Evolutionary conservation across 2,797 vertebrate species (phyloP).

Genomic region (Champsocephalus esox): DNA sequence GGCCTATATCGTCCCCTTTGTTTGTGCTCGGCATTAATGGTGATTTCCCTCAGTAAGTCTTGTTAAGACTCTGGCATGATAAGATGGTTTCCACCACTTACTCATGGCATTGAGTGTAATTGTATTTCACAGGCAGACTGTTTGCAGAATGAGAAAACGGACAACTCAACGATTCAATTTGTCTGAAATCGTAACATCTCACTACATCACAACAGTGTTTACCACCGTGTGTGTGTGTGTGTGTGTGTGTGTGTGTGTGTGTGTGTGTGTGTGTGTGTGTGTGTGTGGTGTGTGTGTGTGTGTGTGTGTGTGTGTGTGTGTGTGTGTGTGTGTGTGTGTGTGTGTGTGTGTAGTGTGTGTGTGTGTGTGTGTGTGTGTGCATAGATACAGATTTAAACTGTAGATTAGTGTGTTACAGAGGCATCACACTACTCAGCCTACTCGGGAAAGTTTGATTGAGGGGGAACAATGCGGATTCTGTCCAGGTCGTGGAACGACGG

Average conservation of each 20-base stretch:
- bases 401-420: not conserved
- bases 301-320: too few species aligned
- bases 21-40: constrained; percentile 70
- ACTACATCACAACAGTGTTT: constrained; percentile 47
- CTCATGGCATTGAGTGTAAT: constrained; percentile 74
- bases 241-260: too few species aligned
- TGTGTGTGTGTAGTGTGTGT: too few species aligned
- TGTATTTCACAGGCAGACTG: constrained; percentile 71
- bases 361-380: not conserved
- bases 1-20: constrained; percentile 20
- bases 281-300: too few species aligned
- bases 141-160: constrained; percentile 61
- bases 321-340: too few species aligned
- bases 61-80: constrained; percentile 79
- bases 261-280: too few species aligned
- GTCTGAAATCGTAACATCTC: constrained; percentile 58
- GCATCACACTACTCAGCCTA: too few species aligned
- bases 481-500: too few species aligned
- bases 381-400: not conserved
- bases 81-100: constrained; percentile 73
- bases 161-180: constrained; percentile 53
- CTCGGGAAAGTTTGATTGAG: too few species aligned
- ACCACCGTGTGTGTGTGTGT: not conserved
- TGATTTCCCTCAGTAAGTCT: constrained; percentile 71
- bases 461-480: too few species aligned